Conservation (phyloP, 2,888 invertebrate genomes). For the Drosophila eohydei region DNA sequence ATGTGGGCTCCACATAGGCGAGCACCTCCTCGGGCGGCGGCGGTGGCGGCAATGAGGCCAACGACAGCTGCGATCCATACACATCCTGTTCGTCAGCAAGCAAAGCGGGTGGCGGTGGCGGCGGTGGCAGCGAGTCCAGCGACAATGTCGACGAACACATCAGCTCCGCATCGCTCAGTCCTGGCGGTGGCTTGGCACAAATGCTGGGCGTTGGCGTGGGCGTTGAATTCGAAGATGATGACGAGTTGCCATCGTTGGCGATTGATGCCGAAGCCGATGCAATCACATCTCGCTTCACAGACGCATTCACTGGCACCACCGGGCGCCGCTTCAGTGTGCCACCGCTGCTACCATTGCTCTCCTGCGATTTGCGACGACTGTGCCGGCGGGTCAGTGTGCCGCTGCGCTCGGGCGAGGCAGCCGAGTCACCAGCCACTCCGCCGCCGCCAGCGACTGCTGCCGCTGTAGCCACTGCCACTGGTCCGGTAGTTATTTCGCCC, state of each 20-base stretch:
- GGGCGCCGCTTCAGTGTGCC: conserved; percentile 84
- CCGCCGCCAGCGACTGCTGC: conserved; percentile 7
- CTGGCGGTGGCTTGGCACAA: conserved; percentile 77
- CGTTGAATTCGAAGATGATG: conserved; percentile 83
- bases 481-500: conserved; percentile 87
- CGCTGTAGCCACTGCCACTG: conserved; percentile 28
- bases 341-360: conserved; percentile 83
- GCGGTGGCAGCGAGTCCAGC: conserved; percentile 92
- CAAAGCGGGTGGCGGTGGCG: conserved; percentile 88
- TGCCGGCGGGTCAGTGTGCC: conserved; percentile 87
- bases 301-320: conserved; percentile 32
- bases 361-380: conserved; percentile 85
- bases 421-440: conserved; percentile 81
- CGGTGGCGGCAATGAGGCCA: conserved; percentile 91
- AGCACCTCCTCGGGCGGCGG: conserved; percentile 85
- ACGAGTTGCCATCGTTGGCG: conserved; percentile 62
- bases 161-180: conserved; percentile 49
- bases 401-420: conserved; percentile 86
- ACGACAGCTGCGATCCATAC: conserved; percentile 89
- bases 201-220: conserved; percentile 84
- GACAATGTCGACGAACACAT: conserved; percentile 92
- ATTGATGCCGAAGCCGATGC: neutral
- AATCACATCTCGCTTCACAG: conserved; percentile 38
- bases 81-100: conserved; percentile 81
- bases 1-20: conserved; percentile 40